A percentile compares a stretch with the other conserved stretches of the same genome.
phyloP scores from a whole-genome alignment of 1,140 invertebrate species.

The Caerostris extrusa region DNA sequence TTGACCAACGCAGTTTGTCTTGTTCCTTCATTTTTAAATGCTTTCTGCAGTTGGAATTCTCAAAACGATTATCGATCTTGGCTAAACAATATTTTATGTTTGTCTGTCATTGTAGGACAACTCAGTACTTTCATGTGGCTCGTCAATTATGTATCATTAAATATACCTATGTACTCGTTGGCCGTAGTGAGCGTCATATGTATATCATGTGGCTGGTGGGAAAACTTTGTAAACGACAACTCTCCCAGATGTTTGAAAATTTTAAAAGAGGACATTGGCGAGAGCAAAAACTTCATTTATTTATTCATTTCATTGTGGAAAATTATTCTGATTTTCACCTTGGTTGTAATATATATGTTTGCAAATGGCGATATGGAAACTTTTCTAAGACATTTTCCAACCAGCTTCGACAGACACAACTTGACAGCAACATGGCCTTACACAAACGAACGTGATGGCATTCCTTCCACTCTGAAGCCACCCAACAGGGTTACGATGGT shows the following conservation, averaged over 20 bases:
- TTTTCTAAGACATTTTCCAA: conserved; percentile 88
- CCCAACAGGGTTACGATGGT: conserved; percentile 63
- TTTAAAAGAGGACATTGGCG: conserved; percentile 88
- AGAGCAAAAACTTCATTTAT: conserved; percentile 92
- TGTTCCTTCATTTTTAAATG: conserved; percentile 89
- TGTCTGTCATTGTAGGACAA: conserved; percentile 82
- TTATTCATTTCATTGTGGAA: conserved; percentile 95
- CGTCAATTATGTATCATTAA: conserved; percentile 84
- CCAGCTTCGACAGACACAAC: conserved; percentile 86
- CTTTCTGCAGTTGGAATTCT: conserved; percentile 89
- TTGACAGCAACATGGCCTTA: not conserved
- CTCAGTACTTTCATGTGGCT: conserved; percentile 92
- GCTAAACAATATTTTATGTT: conserved; percentile 86
- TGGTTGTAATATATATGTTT: conserved; percentile 86
- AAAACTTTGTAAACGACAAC: conserved; percentile 92
- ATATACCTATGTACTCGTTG: not conserved
- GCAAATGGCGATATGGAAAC: conserved; percentile 88
- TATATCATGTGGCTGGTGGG: conserved; percentile 97
- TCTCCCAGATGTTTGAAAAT: conserved; percentile 81
- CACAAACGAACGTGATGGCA: not conserved
- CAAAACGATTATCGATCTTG: conserved; percentile 88
- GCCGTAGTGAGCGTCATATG: conserved; percentile 91
- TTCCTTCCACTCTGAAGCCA: not conserved
- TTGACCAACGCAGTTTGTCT: conserved; percentile 96
- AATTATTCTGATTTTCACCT: conserved; percentile 89